These are phyloP conservation scores for Eremobia ochroleuca DNA, from an alignment of 2,888 invertebrate genomes.

Conservation along the genomic window DNA sequence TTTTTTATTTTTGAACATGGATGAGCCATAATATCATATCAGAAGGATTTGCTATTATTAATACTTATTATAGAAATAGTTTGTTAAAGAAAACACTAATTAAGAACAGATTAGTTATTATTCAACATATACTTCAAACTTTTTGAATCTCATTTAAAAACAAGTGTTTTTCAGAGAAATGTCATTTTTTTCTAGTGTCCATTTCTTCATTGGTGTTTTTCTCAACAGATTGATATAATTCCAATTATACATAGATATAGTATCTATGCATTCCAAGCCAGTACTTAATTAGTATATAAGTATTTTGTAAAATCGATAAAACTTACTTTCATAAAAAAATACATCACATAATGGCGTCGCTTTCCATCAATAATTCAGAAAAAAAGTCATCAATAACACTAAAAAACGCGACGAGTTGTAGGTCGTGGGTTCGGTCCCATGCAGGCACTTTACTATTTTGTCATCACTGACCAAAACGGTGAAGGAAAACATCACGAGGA, in stretches of 20 bases:
- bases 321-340: not conserved
- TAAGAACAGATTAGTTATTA: not conserved
- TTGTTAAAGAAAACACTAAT: constrained; percentile 7
- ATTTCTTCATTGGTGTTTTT: constrained; percentile 5
- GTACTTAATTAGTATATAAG: constrained; percentile 84
- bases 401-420: no score
- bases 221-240: constrained; percentile 18
- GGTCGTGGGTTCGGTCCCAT: not conserved
- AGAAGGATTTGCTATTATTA: constrained; percentile 27
- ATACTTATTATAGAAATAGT: constrained; percentile 7
- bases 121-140: not conserved
- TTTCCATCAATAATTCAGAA: not conserved
- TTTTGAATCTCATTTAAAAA: not conserved
- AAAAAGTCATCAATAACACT: not conserved
- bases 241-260: constrained; percentile 53
- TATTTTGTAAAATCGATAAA: constrained; percentile 20
- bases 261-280: constrained; percentile 79
- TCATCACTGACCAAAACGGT: not conserved
- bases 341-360: constrained; percentile 1
- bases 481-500: not conserved
- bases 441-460: not conserved
- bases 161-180: not conserved
- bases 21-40: constrained; percentile 54
- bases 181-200: not conserved
- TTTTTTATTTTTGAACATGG: constrained; percentile 48